A percentile compares a stretch with the other conserved stretches of the same genome.
phyloP scores from a whole-genome alignment of 1,140 invertebrate genomes.

The Drosophila malerkotliana region DNA sequence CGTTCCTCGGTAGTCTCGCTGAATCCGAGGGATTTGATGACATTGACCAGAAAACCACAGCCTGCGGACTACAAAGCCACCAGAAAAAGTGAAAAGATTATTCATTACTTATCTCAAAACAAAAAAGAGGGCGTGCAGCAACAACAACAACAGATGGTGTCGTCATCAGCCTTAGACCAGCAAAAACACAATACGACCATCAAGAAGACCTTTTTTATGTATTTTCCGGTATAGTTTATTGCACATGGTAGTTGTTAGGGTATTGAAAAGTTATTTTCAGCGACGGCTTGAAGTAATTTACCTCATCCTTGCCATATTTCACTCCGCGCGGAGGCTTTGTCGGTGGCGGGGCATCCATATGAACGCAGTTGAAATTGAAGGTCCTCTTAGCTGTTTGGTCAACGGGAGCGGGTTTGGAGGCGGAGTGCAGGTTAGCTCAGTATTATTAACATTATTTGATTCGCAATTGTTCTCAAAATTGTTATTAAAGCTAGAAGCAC shows the following conservation, averaged over 20 bases:
- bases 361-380: constrained; percentile 39
- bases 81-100: neutral
- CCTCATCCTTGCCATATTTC: constrained; percentile 92
- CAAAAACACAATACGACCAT: neutral
- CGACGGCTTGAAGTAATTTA: constrained; percentile 81
- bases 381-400: constrained; percentile 9
- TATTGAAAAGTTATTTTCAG: constrained; percentile 22
- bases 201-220: constrained; percentile 7
- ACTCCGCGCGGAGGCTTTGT: constrained; percentile 92
- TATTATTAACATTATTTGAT: constrained; percentile 31
- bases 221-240: constrained; percentile 16
- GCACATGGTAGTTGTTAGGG: neutral
- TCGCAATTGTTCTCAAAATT: constrained; percentile 18
- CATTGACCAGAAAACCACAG: constrained; percentile 91
- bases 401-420: constrained; percentile 16
- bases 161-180: constrained; percentile 52
- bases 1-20: constrained; percentile 97
- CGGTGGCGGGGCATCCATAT: constrained; percentile 85
- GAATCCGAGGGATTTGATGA: constrained; percentile 94
- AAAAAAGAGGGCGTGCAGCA: constrained; percentile 61
- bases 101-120: constrained; percentile 8
- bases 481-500: constrained; percentile 12
- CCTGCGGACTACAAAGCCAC: constrained; percentile 60
- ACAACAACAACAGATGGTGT: constrained; percentile 52
- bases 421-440: constrained; percentile 28